These are phyloP conservation scores for Caenorhabditis briggsae DNA, from an alignment of 1,140 invertebrate genomes.

Conservation along the genomic window DNA sequence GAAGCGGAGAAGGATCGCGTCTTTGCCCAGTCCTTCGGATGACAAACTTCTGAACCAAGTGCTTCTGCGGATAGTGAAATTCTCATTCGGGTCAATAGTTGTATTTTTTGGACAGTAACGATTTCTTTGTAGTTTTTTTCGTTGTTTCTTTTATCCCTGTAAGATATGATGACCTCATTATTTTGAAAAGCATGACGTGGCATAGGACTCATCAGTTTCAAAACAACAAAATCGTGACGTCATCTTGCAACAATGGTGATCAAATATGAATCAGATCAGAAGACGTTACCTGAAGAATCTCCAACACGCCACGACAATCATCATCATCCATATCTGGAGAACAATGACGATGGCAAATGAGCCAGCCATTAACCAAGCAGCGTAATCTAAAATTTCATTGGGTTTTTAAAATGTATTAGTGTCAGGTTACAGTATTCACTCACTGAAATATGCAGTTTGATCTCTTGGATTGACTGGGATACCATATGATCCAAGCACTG, in stretches of 20 bases:
- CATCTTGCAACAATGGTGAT: not conserved
- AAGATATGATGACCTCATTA: not conserved
- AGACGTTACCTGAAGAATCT: conserved; percentile 41
- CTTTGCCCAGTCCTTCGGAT: conserved; percentile 17
- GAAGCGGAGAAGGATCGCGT: conserved; percentile 25
- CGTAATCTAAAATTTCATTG: conserved; percentile 17
- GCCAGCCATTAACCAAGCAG: conserved; percentile 49
- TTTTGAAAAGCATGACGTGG: not conserved
- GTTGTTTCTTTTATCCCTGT: conserved; percentile 42
- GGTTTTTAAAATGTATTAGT: not conserved
- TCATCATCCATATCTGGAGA: conserved; percentile 52
- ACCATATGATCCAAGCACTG: conserved; percentile 43
- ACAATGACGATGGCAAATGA: conserved; percentile 45
- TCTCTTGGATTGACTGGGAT: conserved; percentile 32
- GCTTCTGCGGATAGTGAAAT: conserved; percentile 38
- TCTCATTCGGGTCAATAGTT: conserved; percentile 35
- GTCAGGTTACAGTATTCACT: not conserved
- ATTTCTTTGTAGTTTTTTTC: conserved; percentile 38
- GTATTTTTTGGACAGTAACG: conserved; percentile 15
- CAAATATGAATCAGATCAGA: not conserved
- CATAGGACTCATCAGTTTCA: too few species aligned
- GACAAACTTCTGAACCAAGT: conserved; percentile 17
- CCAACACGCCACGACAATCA: conserved; percentile 39
- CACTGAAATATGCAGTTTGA: conserved; percentile 45
- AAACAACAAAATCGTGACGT: not conserved